Evolutionary conservation across 2,113 vertebrate genomes (phyloP).

Genomic region (Morone chrysops): DNA sequence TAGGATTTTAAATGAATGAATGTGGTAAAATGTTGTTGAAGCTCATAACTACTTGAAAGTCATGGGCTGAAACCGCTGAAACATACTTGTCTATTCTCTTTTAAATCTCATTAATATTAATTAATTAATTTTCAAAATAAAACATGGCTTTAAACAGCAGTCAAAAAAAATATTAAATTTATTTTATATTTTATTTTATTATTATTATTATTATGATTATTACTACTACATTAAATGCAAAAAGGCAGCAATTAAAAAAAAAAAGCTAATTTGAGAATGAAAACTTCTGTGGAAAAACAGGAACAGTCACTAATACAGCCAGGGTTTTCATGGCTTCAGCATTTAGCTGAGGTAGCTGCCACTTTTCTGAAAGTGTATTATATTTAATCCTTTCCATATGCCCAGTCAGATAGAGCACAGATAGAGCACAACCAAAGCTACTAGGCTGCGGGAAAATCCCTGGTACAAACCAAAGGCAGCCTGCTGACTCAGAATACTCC

Average conservation of each 20-base stretch:
- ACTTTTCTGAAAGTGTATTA: slow-evolving; percentile 36
- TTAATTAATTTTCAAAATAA: not conserved
- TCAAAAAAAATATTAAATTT: not conserved
- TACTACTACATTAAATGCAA: not conserved
- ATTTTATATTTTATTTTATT: no score
- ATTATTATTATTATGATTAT: no score
- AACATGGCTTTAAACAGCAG: not conserved
- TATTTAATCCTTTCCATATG: slow-evolving; percentile 69
- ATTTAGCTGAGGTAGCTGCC: slow-evolving; percentile 26
- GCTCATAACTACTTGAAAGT: no score
- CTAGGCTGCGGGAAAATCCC: slow-evolving; percentile 67
- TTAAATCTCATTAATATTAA: not conserved
- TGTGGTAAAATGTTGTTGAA: not conserved
- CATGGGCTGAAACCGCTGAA: not conserved
- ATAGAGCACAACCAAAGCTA: slow-evolving; percentile 54
- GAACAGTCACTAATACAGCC: slow-evolving; percentile 14
- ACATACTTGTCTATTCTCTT: not conserved
- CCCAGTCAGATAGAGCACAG: slow-evolving; percentile 47
- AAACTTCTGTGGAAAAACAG: not conserved
- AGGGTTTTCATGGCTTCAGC: slow-evolving; percentile 16
- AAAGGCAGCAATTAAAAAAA: no score
- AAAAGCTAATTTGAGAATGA: not conserved
- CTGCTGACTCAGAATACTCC: slow-evolving; percentile 60
- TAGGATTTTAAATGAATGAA: not conserved
- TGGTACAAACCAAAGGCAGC: slow-evolving; percentile 54